Conservation (phyloP, 2,888 invertebrate species). For the Caenorhabditis sinica region DNA sequence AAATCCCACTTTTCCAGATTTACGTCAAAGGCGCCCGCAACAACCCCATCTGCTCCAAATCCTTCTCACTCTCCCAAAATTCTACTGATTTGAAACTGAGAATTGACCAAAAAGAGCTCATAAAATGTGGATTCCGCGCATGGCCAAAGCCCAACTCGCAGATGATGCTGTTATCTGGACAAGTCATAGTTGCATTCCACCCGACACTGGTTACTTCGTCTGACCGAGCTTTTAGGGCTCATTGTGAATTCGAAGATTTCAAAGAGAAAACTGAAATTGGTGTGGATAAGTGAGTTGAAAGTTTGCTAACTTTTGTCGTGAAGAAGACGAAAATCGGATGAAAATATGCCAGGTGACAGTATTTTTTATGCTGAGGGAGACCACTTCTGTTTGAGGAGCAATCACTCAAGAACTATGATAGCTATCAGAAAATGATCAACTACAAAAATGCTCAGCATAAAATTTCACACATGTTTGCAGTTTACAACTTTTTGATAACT, state of each 20-base stretch:
- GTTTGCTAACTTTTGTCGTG: background rate
- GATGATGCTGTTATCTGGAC: conserved; percentile 38
- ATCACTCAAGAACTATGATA: background rate
- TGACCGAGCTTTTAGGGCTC: conserved; percentile 44
- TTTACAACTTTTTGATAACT: background rate
- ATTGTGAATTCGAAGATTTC: conserved; percentile 63
- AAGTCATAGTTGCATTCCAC: conserved; percentile 57
- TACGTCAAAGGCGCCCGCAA: conserved; percentile 45
- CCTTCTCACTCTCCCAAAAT: conserved; percentile 26
- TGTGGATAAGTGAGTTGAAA: conserved; percentile 15
- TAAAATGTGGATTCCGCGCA: conserved; percentile 50
- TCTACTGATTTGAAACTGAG: conserved; percentile 30
- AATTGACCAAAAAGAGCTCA: conserved; percentile 33
- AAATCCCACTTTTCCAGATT: conserved; percentile 26
- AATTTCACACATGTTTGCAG: background rate
- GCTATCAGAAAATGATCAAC: background rate
- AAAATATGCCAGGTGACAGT: too few species aligned
- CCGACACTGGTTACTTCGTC: conserved; percentile 49
- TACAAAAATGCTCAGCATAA: background rate
- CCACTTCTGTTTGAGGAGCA: too few species aligned
- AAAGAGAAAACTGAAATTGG: conserved; percentile 21
- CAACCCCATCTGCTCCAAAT: conserved; percentile 20
- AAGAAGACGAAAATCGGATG: background rate
- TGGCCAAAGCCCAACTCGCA: conserved; percentile 59
- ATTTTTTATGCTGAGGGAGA: too few species aligned